A percentile compares a stretch with the other conserved stretches of the same genome.
These are phyloP conservation scores for Sycophila texana DNA, from an alignment of 2,888 invertebrate species.

Conservation along the genomic window DNA sequence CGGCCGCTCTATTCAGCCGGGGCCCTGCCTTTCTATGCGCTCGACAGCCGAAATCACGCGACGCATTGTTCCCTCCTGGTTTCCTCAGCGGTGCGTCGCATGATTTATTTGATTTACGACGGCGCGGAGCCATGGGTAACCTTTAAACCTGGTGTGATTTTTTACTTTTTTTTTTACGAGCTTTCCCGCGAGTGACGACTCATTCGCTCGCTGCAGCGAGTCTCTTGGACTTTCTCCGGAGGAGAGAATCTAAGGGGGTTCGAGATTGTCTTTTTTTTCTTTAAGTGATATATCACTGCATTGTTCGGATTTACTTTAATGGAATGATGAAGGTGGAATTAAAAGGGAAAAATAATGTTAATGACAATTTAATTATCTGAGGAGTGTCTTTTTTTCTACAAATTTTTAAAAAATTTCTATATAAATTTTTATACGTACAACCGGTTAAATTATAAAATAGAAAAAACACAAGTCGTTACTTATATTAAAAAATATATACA, in stretches of 20 bases:
- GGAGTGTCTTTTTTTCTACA: too few relatives aligned
- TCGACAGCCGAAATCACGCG: neutral
- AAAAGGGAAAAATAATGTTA: neutral
- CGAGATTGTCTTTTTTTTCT: neutral
- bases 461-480: too few relatives aligned
- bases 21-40: conserved; percentile 30
- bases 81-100: neutral
- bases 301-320: neutral
- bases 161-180: neutral
- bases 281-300: neutral
- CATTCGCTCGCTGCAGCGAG: neutral
- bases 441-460: too few relatives aligned
- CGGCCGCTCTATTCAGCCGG: conserved; percentile 34
- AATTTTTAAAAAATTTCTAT: too few relatives aligned
- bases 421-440: too few relatives aligned
- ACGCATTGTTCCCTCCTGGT: neutral
- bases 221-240: neutral
- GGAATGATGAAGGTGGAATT: neutral
- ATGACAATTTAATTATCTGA: conserved; percentile 12
- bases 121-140: neutral
- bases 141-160: conserved; percentile 11
- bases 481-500: too few relatives aligned
- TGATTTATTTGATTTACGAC: neutral
- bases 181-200: neutral
- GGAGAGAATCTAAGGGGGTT: too few relatives aligned